Evolutionary conservation across 2,888 invertebrate species (phyloP), one percentile per base, ranked within the genome.

Genomic region (Copidosoma aretas): DNA sequence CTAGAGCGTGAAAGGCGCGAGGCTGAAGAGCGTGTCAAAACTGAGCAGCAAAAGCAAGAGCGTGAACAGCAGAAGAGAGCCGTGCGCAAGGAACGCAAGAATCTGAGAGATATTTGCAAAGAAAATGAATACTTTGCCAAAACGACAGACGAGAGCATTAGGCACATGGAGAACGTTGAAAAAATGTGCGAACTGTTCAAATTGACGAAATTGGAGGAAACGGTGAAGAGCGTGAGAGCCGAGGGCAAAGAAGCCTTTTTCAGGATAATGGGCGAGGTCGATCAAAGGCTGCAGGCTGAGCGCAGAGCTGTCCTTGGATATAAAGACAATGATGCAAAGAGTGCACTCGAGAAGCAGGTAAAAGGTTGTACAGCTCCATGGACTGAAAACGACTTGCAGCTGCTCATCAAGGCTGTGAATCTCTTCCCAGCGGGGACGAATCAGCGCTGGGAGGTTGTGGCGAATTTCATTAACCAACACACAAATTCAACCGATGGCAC

Each of bases 371-470:
- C 76, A 3, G 86, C 87, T 0, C 86, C 88, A 15, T 99, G 99
- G 99, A 88, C 88, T 17, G 89, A 90, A 61, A 93, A 93, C 70
- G 94, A 96, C 82, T 87, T 95, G 22, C 94, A 95, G 80, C 86
- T 95, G 57, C 87, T 99, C 3, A 96, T 98, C 63, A 99, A 99
- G 84, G 97, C 97, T 22, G 97, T 98, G 0, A 98, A 98, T 85
- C 84, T 98, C 5, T 99, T 98, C 83, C 99, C 99, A 0, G 97
- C 98, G 10, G 99, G 96, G 19, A 99, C 98, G 0, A 93, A 91
- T 79, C 93, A 95, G 80, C 88, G 96, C 78, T 91, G 87, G 87
- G 95, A 97, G 59, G 95, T 97, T 0, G 95, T 99, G 5, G 94
- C 98, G 0, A 93, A 95, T 80, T 99, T 97, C 81, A 90, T 99